Evolutionary conservation across 2,113 vertebrate species (phyloP).

Genomic region (Vanacampus margaritifer): DNA sequence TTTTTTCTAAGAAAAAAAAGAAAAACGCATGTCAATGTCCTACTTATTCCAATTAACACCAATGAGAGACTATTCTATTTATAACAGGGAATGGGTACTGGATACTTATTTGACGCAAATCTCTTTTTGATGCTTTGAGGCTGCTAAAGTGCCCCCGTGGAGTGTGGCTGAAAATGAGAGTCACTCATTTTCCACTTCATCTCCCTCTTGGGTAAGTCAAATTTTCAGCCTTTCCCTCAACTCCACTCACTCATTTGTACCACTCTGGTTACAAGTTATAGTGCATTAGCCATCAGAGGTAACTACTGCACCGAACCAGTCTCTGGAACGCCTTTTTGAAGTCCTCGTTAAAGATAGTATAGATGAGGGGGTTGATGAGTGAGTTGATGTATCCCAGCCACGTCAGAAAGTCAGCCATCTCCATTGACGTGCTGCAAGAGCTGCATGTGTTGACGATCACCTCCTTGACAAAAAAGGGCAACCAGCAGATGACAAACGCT

Average conservation of each 20-base stretch:
- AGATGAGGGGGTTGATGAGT: conserved; percentile 96
- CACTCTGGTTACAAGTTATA: conserved; percentile 4
- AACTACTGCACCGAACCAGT: conserved; percentile 83
- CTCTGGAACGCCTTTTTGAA: conserved; percentile 99
- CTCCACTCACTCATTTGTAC: conserved; percentile 4
- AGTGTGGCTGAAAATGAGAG: conserved; percentile 26
- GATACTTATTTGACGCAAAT: conserved; percentile 32
- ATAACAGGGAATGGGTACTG: conserved; percentile 23
- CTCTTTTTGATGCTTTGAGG: conserved; percentile 32
- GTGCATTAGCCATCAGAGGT: conserved; percentile 67
- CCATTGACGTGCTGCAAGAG: conserved; percentile 83
- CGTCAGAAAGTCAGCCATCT: conserved; percentile 90
- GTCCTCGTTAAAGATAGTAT: conserved; percentile 98
- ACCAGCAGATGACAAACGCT: conserved; percentile 96
- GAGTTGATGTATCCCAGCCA: conserved; percentile 99
- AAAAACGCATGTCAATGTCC: conserved; percentile 33
- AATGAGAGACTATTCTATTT: conserved; percentile 40
- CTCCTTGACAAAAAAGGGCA: conserved; percentile 98
- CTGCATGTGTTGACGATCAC: conserved; percentile 89
- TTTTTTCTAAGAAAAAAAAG: conserved; percentile 26
- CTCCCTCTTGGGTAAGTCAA: conserved; percentile 25
- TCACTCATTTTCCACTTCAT: conserved; percentile 10
- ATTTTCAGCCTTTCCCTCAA: conserved; percentile 16
- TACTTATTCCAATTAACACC: conserved; percentile 45
- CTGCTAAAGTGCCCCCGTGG: conserved; percentile 23